Conservation (phyloP, 37 sponge, comb jelly and placozoan species). For the Cliona cf. orientalis region DNA sequence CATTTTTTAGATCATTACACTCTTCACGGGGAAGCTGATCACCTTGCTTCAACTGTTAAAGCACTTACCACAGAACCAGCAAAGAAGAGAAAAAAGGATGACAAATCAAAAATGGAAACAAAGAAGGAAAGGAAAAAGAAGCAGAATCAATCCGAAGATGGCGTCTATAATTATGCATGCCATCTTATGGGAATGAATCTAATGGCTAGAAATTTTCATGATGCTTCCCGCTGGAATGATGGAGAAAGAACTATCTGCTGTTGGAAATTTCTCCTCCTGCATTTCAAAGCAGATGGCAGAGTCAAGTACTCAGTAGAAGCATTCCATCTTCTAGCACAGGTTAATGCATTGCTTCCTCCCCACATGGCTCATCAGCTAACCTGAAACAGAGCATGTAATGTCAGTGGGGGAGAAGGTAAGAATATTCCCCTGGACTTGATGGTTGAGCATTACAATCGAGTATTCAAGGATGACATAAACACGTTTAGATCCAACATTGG, state of each 20-base stretch:
- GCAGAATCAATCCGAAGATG: neutral
- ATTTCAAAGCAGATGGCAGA: slow-evolving; percentile 25
- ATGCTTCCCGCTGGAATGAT: neutral
- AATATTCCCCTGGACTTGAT: slow-evolving; percentile 12
- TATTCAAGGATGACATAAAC: slow-evolving; percentile 22
- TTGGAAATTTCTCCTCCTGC: slow-evolving; percentile 9
- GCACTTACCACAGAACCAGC: neutral
- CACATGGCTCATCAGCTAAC: slow-evolving; percentile 6
- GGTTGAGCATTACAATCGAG: slow-evolving; percentile 6
- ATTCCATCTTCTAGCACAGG: slow-evolving; percentile 7
- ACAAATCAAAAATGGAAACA: neutral
- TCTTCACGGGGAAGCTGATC: neutral
- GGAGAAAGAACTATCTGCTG: neutral
- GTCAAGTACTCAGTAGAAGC: slow-evolving; percentile 14
- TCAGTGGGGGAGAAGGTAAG: neutral
- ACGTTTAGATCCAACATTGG: slow-evolving; percentile 1
- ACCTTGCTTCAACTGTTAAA: neutral
- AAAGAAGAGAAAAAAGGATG: neutral
- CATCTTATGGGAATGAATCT: neutral
- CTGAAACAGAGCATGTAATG: slow-evolving; percentile 2
- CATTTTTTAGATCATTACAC: neutral
- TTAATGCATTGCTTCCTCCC: neutral
- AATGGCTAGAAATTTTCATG: slow-evolving; percentile 1
- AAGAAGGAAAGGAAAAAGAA: neutral
- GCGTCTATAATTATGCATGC: neutral